Conservation (phyloP, 2,888 invertebrate genomes). For the Ariolimax columbianus region DNA sequence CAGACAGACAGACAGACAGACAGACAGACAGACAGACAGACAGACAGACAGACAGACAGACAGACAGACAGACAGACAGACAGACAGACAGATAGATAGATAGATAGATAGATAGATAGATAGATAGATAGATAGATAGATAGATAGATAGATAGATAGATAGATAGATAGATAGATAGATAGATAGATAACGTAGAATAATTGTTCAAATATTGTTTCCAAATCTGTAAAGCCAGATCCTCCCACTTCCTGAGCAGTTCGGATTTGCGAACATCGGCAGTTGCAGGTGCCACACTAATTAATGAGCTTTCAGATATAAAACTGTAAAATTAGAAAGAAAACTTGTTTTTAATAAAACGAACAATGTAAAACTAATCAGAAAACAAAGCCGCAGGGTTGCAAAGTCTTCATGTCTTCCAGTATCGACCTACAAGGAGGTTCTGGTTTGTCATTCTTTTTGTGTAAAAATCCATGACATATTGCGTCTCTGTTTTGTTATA, state of each 20-base stretch:
- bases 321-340: background rate
- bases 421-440: background rate
- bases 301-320: background rate
- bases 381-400: constrained; percentile 10
- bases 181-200: too few species aligned
- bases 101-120: too few species aligned
- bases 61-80: background rate
- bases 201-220: too few species aligned
- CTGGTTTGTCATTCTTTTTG: background rate
- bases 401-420: background rate
- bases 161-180: too few species aligned
- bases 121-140: constrained; percentile 14
- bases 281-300: background rate
- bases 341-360: background rate
- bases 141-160: background rate
- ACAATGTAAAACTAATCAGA: background rate
- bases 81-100: too few species aligned
- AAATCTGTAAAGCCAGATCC: too few species aligned
- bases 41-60: background rate
- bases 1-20: background rate
- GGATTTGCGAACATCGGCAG: too few species aligned
- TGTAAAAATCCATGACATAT: too few species aligned
- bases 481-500: too few species aligned
- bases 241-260: too few species aligned
- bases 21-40: background rate